Base-by-base conservation (phyloP, 2,113 vertebrate genomes). In the Neogobius melanostomus region DNA sequence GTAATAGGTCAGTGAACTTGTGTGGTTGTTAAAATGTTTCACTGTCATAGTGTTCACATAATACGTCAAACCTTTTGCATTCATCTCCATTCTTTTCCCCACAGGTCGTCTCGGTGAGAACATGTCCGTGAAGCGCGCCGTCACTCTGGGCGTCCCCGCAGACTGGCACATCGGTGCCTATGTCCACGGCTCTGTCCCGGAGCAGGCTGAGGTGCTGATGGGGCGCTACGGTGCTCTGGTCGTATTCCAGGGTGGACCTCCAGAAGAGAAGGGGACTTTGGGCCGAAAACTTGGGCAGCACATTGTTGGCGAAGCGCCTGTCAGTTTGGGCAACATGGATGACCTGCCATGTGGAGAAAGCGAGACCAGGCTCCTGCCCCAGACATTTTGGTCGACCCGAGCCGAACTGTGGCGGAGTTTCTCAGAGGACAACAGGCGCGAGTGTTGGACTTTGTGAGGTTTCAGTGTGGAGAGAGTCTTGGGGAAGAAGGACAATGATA, bases 71-170 rank as follows among this genome's bases (percentile, higher is more conserved):
- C 11, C 48, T 10, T 3, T 11, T 56, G 17, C 8, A 28, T 36
- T 11, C 17, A 28, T 11, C 6, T 8, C 44, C n/a, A 76, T 11
- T 63, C 53, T 66, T 12, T 11, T 12, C 16, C 36, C 11, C 49
- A 5, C 84, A 96, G 96, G 96, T 60, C 94, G 93, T 8, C 91
- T 97, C 14, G 95, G 96, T 62, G 96, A 97, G 84, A 97, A 96
- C 84, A 94, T 97, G 90, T 86, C 81, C 6, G 72, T 96, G 65
- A 94, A 85, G 68, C 91, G 95, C 8, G 95, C 95, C 0, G 92
- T 94, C 6, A 92, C 90, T 1, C 71, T 97, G 52, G 88, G 87
- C 1, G 87, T 95, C 47, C 94, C 95, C 0, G 54, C 91, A 17
- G 93, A 93, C 14, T 95, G 94, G 92, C 88, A 89, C 60, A 88